phyloP scores from a whole-genome alignment of 2,113 vertebrate genomes.

The Pyxicephalus adspersus region DNA sequence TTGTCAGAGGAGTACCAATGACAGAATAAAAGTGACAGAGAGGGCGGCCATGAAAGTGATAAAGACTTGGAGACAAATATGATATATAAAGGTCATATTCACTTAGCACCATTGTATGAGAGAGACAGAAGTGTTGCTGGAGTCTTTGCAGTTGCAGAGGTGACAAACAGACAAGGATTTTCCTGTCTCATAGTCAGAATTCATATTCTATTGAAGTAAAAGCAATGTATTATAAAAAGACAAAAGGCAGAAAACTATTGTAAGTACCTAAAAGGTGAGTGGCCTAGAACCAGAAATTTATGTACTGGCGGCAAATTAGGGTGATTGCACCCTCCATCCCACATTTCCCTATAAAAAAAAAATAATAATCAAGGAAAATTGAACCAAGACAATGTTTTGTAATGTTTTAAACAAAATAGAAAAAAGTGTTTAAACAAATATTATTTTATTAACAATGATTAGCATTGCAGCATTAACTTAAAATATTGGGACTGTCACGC shows the following conservation, averaged over 20 bases:
- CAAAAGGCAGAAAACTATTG: background rate
- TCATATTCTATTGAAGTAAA: background rate
- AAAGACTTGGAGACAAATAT: constrained; percentile 36
- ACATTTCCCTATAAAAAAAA: no score
- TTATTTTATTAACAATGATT: no score
- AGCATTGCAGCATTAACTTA: no score
- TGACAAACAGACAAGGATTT: background rate
- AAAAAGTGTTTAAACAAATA: no score
- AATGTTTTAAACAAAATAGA: no score
- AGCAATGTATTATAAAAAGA: background rate
- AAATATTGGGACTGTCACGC: no score
- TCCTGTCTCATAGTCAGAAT: background rate
- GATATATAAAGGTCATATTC: constrained; percentile 25
- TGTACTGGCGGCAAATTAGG: no score
- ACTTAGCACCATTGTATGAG: constrained; percentile 31
- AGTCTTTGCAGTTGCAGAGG: constrained; percentile 7
- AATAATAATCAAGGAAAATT: no score
- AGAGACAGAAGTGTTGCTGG: constrained; percentile 9
- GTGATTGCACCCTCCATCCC: no score
- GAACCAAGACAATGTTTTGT: no score
- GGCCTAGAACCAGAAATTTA: no score
- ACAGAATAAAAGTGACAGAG: constrained; percentile 1
- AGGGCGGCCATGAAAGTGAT: constrained; percentile 22
- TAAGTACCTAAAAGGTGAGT: no score
- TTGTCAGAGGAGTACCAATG: constrained; percentile 6